Evolutionary conservation across 2,113 vertebrate genomes (phyloP).

Genomic region (Peromyscus leucopus): DNA sequence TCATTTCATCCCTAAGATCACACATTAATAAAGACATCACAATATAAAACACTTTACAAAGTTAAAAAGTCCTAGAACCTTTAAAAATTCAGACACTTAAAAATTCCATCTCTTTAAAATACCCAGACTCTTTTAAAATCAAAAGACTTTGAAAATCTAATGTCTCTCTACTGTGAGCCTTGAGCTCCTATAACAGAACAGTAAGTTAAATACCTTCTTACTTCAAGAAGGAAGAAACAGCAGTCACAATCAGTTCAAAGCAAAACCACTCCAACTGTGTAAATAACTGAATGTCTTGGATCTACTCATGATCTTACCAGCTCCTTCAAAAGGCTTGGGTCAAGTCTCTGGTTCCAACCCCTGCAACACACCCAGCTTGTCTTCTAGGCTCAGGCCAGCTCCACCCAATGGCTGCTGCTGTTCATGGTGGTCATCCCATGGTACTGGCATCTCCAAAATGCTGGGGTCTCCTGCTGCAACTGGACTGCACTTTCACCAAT

Average conservation of each 20-base stretch:
- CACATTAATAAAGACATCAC: background rate
- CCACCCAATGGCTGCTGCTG: background rate
- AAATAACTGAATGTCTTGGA: background rate
- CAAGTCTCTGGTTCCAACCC: background rate
- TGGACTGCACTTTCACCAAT: background rate
- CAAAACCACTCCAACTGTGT: background rate
- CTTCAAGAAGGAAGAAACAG: background rate
- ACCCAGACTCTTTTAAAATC: background rate
- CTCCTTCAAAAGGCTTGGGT: background rate
- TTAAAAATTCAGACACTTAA: background rate
- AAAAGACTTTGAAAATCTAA: background rate
- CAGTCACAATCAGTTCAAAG: background rate
- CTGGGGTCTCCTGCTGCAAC: background rate
- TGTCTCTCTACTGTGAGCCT: background rate
- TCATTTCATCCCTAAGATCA: background rate
- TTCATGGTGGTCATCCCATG: background rate
- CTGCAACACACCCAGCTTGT: background rate
- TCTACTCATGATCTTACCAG: background rate
- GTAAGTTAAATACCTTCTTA: background rate
- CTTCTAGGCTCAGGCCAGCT: background rate
- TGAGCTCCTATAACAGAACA: background rate
- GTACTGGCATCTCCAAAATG: background rate
- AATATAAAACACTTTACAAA: background rate
- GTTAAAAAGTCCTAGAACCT: background rate
- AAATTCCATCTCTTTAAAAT: background rate